Evolutionary conservation across 2,888 invertebrate genomes (phyloP), one percentile per base, ranked within the genome.

Genomic region (Pterobdella sp.): DNA sequence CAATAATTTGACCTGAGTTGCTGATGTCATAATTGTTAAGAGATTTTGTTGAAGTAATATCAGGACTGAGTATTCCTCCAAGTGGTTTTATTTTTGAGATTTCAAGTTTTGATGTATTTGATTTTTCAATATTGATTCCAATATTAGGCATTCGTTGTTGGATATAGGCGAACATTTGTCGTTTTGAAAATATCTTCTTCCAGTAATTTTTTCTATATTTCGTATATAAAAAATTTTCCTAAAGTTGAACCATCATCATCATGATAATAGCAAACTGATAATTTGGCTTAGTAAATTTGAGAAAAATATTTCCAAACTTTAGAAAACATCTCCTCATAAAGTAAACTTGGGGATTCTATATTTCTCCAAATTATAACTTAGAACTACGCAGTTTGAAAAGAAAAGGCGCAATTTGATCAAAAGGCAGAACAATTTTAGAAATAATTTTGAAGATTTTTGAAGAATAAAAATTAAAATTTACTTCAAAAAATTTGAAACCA

Each of bases 31-130:
- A 31, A n/a, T 68, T 71, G 77, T 81, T 81, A 32, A 76, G 76
- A 34, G 81, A 81, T 37, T 78, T 78, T 42, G 75, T 77, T 42
- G 80, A 79, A 75, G 80, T 80, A 37, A 82, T 75, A 76, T 82
- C 82, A 31, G 82, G 82, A 75, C 80, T 82, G 64, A 82, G 77
- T 74, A 77, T 79, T 71, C 82, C 82, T 14, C 75, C 73, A 64
- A 31, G 49, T 69, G 74, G 31, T 18, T 37, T 26, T 37, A 36
- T 68, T 56, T 66, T 65, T n/a, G 66, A 37, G 31, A n/a, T 37
- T 32, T 49, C 36, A 56, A n/a, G 35, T 68, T 56, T 73, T 34
- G 56, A 35, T 3, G 32, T 56, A 34, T 68, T 49, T 36, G 37
- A 31, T n/a, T 66, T 72, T 18, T 34, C 31, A 32, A 35, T 52